These are phyloP conservation scores for Achroia grisella DNA, from an alignment of 1,140 invertebrate genomes.

Conservation along the genomic window DNA sequence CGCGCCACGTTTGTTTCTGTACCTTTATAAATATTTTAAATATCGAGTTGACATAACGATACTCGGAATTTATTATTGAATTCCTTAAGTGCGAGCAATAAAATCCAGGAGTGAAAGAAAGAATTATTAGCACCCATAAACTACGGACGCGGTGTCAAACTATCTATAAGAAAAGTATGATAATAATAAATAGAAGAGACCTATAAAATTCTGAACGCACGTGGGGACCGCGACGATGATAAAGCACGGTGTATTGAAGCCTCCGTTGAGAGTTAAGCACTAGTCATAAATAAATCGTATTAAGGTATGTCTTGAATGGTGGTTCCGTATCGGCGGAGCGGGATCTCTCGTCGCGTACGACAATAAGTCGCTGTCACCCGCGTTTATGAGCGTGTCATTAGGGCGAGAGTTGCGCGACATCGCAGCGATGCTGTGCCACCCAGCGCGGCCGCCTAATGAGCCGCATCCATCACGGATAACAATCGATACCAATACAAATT, in stretches of 20 bases:
- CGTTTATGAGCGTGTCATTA: constrained; percentile 52
- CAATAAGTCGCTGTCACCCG: constrained; percentile 48
- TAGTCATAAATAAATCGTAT: constrained; percentile 66
- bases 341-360: constrained; percentile 40
- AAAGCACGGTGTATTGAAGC: constrained; percentile 30
- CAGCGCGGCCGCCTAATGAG: constrained; percentile 48
- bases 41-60: neutral
- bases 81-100: constrained; percentile 27
- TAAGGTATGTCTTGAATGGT: constrained; percentile 51
- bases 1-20: constrained; percentile 24
- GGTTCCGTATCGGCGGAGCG: constrained; percentile 36
- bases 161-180: constrained; percentile 36
- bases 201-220: constrained; percentile 47
- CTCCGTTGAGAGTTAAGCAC: constrained; percentile 30
- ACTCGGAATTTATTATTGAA: constrained; percentile 33
- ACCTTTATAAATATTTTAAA: constrained; percentile 17
- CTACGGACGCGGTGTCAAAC: constrained; percentile 49
- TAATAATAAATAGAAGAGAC: constrained; percentile 47
- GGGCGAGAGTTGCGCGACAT: constrained; percentile 18
- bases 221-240: constrained; percentile 31
- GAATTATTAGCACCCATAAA: constrained; percentile 59
- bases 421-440: constrained; percentile 35
- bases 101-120: constrained; percentile 49
- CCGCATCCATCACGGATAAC: constrained; percentile 53
- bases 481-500: constrained; percentile 32